These are phyloP conservation scores for Atlantisia rogersi DNA, from an alignment of 2,113 vertebrate genomes.

Conservation along the genomic window DNA sequence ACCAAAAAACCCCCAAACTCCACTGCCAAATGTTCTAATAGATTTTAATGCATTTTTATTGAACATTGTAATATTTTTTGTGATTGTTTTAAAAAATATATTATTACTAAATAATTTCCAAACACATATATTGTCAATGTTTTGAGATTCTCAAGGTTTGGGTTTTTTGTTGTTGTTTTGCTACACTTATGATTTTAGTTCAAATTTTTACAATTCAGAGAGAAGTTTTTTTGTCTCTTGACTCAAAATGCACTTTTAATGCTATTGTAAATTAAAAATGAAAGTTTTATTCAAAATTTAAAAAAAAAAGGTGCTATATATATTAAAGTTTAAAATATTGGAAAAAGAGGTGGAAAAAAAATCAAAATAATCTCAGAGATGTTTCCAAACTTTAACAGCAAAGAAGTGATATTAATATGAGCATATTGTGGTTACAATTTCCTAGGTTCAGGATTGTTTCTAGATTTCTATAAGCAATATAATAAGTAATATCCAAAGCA, in stretches of 20 bases:
- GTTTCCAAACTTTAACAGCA: background rate
- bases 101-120: background rate
- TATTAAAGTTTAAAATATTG: background rate
- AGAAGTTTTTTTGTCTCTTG: background rate
- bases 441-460: background rate
- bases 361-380: background rate
- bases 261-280: background rate
- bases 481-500: background rate
- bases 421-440: background rate
- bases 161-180: background rate
- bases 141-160: background rate
- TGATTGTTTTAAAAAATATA: too few relatives aligned
- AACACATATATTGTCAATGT: background rate
- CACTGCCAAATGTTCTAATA: background rate
- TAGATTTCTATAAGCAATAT: background rate
- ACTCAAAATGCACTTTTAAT: background rate
- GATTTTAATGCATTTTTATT: background rate
- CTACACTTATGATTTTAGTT: background rate
- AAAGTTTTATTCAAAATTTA: too few relatives aligned
- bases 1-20: background rate
- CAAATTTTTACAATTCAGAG: background rate
- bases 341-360: background rate
- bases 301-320: background rate
- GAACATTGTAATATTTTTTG: background rate
- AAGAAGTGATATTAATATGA: background rate